These are phyloP conservation scores for Muschampia plurimacula DNA, from an alignment of 2,888 invertebrate species.

Conservation along the genomic window DNA sequence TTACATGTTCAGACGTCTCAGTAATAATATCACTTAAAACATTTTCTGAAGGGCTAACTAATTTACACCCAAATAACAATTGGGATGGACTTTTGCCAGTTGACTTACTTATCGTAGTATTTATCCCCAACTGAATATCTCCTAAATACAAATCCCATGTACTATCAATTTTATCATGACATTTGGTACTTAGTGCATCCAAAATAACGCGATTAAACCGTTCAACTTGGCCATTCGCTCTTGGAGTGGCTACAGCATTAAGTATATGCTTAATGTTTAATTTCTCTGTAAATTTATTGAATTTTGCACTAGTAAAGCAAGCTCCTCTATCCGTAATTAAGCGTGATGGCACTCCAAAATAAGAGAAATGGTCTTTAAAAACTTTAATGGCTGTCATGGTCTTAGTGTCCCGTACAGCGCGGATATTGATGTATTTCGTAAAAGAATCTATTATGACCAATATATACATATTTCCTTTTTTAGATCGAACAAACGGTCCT, in stretches of 20 bases:
- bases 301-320: conserved; percentile 42
- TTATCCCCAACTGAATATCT: too few relatives aligned
- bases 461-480: conserved; percentile 42
- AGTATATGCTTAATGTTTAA: conserved; percentile 42
- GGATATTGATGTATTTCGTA: conserved; percentile 44
- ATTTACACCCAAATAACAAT: too few relatives aligned
- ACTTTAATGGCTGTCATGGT: conserved; percentile 41
- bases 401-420: conserved; percentile 43
- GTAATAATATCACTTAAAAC: too few relatives aligned
- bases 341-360: conserved; percentile 44
- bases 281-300: conserved; percentile 27
- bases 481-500: conserved; percentile 28
- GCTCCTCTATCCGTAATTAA: conserved; percentile 46
- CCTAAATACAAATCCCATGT: conserved; percentile 30
- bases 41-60: too few relatives aligned
- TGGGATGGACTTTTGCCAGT: too few relatives aligned
- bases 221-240: conserved; percentile 32
- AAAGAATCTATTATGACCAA: conserved; percentile 45
- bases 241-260: conserved; percentile 46
- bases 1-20: too few relatives aligned
- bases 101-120: too few relatives aligned
- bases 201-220: conserved; percentile 45
- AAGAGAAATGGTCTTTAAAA: conserved; percentile 43
- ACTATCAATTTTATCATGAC: conserved; percentile 32
- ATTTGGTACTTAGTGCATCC: conserved; percentile 32